A percentile compares a stretch with the other conserved stretches of the same genome.
These are phyloP conservation scores for Zosterops lateralis DNA, from an alignment of 2,113 vertebrate genomes.

Conservation along the genomic window DNA sequence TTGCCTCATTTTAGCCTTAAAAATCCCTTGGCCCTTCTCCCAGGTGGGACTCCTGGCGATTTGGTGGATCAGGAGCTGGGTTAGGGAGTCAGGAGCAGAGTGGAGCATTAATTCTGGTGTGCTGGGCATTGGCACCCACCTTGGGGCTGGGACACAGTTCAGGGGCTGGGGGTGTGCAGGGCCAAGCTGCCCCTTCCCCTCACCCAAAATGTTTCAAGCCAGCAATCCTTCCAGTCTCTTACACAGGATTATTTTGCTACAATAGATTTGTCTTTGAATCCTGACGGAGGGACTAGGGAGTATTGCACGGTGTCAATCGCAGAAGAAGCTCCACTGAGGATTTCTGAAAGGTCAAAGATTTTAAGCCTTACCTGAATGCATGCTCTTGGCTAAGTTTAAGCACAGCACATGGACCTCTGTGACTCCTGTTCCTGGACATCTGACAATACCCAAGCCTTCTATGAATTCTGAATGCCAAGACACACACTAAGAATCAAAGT, in stretches of 20 bases:
- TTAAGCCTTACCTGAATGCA: background rate
- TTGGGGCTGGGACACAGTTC: background rate
- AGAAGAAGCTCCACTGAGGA: background rate
- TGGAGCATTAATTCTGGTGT: background rate
- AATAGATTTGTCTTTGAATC: background rate
- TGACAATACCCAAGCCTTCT: background rate
- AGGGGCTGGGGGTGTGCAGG: background rate
- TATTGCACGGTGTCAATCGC: background rate
- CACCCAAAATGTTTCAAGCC: background rate
- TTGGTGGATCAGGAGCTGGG: background rate
- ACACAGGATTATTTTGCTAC: background rate
- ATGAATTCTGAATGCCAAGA: background rate
- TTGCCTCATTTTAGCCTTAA: background rate
- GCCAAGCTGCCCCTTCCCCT: background rate
- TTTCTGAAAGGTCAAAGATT: background rate
- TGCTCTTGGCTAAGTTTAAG: background rate
- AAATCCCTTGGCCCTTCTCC: background rate
- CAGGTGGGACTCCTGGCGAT: background rate
- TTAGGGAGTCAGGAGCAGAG: background rate
- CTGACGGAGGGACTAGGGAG: background rate
- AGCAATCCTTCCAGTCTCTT: background rate
- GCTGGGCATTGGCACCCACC: background rate
- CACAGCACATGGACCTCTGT: background rate
- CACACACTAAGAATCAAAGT: background rate
- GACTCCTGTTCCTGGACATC: background rate